Evolutionary conservation across 2,888 invertebrate species (phyloP), one percentile per base, ranked within the genome.

Genomic region (Craniophora ligustri): DNA sequence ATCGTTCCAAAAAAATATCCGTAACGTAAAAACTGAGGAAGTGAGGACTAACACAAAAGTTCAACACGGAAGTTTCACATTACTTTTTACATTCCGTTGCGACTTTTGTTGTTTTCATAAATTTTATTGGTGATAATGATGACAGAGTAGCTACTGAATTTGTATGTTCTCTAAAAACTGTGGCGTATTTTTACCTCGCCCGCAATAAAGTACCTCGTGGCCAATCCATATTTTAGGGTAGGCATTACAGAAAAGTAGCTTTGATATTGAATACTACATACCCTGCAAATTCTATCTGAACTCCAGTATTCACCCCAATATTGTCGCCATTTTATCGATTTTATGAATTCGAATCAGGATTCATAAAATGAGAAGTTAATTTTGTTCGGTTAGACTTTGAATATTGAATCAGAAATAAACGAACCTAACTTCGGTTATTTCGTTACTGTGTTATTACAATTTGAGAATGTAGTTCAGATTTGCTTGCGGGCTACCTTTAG

Each of bases 211-310:
- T 44, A 50, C 45, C 56, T 46, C 44, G 56, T 46, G 38, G n/a
- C 39, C 5, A 15, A 28, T 35, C 34, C 42, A 53, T 50, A 49
- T 46, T 45, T 32, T 49, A 39, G 26, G 30, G 32, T 18, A 18
- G 41, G 23, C 30, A 34, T 35, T 34, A 48, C 28, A 15, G 35
- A 11, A 35, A 35, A 23, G 14, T 51, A 40, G 46, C 38, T 50
- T 59, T 67, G 58, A 63, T 68, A 54, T 60, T 51, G 60, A 68
- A 54, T 54, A 60, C 63, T 50, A 46, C 53, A 32, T 35, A 23
- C 39, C 23, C 30, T 15, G 46, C 46, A 55, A 51, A 70, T 59
- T 21, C 49, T 53, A 38, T 50, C 51, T 56, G 69, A 59, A 70
- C 62, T 54, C 53, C 42, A 62, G 56, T 56, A 56, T 47, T 50